These are phyloP conservation scores for Nothobranchius kuhntae DNA, from an alignment of 2,113 vertebrate species.

Conservation along the genomic window DNA sequence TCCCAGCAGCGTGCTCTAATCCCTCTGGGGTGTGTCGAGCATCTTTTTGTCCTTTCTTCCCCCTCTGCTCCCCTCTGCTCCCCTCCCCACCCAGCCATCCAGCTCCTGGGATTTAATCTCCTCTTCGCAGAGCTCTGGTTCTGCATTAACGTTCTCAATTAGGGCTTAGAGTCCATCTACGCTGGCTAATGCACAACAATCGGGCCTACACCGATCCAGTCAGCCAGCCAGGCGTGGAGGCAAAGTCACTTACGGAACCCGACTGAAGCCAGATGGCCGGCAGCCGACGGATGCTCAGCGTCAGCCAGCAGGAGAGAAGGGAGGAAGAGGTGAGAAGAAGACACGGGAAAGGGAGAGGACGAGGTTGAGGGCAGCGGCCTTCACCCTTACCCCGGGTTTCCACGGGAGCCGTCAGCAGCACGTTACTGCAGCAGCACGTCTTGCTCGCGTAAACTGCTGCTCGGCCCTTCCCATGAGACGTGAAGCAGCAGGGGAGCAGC, in stretches of 20 bases:
- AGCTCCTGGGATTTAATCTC: conserved; percentile 66
- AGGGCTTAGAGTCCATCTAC: conserved; percentile 71
- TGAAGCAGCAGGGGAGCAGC: too few species aligned
- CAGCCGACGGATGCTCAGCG: conserved; percentile 50
- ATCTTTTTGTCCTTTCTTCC: conserved; percentile 55
- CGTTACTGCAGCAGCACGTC: too few species aligned
- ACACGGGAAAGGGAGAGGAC: conserved; percentile 10
- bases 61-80: conserved; percentile 41
- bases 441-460: too few species aligned
- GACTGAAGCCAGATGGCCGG: conserved; percentile 69
- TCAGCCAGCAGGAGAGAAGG: conserved; percentile 33
- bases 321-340: conserved; percentile 20
- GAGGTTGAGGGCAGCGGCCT: conserved; percentile 39
- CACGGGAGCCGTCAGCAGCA: too few species aligned
- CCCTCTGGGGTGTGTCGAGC: conserved; percentile 65
- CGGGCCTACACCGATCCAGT: conserved; percentile 54
- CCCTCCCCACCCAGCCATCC: conserved; percentile 56
- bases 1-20: conserved; percentile 61
- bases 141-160: conserved; percentile 76
- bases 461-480: too few species aligned
- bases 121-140: conserved; percentile 43
- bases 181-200: conserved; percentile 65
- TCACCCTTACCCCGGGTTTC: conserved; percentile 8
- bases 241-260: conserved; percentile 68
- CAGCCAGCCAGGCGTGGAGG: conserved; percentile 27